Conservation (phyloP, 2,888 invertebrate genomes). For the Gymnoscelis rufifasciata region DNA sequence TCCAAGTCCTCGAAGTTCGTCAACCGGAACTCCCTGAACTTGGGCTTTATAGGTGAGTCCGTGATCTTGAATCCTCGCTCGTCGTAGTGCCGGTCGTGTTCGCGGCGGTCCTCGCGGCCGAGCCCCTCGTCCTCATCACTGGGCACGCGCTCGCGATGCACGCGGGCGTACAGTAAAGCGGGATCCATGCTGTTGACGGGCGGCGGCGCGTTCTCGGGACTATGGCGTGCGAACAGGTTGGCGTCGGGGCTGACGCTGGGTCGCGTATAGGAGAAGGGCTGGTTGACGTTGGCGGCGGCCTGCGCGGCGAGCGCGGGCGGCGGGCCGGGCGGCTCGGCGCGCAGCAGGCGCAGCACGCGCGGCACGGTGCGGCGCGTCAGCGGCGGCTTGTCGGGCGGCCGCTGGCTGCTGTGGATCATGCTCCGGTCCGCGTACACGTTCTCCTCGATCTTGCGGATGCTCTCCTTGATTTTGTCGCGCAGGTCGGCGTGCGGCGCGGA, state of each 20-base stretch:
- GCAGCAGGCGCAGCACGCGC: slow-evolving; percentile 86
- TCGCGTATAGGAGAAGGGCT: slow-evolving; percentile 89
- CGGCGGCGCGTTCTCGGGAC: slow-evolving; percentile 68
- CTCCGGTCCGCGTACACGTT: slow-evolving; percentile 74
- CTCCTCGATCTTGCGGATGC: slow-evolving; percentile 71
- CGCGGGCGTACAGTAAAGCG: slow-evolving; percentile 88
- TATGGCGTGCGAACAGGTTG: slow-evolving; percentile 64
- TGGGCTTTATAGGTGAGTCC: slow-evolving; percentile 82
- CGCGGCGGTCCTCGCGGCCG: slow-evolving; percentile 83
- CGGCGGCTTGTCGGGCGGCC: slow-evolving; percentile 83
- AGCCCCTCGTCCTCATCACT: slow-evolving; percentile 90
- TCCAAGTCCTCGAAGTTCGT: slow-evolving; percentile 74
- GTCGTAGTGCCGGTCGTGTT: slow-evolving; percentile 32
- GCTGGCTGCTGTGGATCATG: slow-evolving; percentile 86
- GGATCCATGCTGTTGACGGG: slow-evolving; percentile 73
- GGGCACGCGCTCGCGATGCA: slow-evolving; percentile 78
- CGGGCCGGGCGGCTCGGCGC: slow-evolving; percentile 83
- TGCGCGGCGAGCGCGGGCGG: slow-evolving; percentile 58
- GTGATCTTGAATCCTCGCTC: slow-evolving; percentile 56
- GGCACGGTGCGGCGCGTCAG: slow-evolving; percentile 86
- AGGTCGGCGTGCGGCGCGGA: slow-evolving; percentile 51
- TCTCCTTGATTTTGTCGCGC: slow-evolving; percentile 73
- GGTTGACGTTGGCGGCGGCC: slow-evolving; percentile 81
- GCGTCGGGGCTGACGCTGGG: slow-evolving; percentile 77
- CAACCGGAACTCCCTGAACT: slow-evolving; percentile 79